Evolutionary conservation across 2,888 invertebrate genomes (phyloP), one percentile per base, ranked within the genome.

Genomic region (Hyposoter didymator): DNA sequence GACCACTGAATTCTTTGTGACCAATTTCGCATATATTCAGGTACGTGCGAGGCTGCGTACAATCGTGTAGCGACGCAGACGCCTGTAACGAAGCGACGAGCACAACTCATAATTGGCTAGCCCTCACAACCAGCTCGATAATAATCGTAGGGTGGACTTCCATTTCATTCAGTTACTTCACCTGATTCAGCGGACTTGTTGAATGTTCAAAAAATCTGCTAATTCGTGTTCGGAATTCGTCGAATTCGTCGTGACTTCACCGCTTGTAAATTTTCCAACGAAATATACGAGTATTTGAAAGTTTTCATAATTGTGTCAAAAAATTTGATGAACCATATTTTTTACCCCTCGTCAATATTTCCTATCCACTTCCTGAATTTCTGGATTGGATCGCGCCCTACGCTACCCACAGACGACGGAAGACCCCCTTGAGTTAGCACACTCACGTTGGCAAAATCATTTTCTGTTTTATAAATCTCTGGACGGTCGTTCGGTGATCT

Each of bases 11-110:
- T 59, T 59, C 28, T 5, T 28, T 5, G 28, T 45, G 45, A 79
- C 39, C 4, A 7, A 28, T 52, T 28, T 83, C 82, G 64, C 59
- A 22, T 47, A 19, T 45, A 39, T 32, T 12, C 93, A 98, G 98
- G 92, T 98, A 98, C 92, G 97, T 98, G 85, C 96, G 97, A 90
- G 99, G 99, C 78, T 99, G 99, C 94, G 96, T 99, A n/a, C 98
- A 98, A 93, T 98, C 98, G 91, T 99, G 99, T 94, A 97, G 97
- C 92, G 98, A 98, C 92, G 97, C 97, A 0, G 98, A 99, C 93
- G 99, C 98, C 12, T 99, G 99, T 94, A 99, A 99, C 93, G 84
- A 79, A 72, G 80, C 52, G 8, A 32, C 67, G 45, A 45, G 39
- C 5, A n/a, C 52, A 14, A 73, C 17, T 19, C 59, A 55, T 2